Evolutionary conservation across 2,888 invertebrate genomes (phyloP), one percentile per base, ranked within the genome.

Genomic region (Polietes domitor): DNA sequence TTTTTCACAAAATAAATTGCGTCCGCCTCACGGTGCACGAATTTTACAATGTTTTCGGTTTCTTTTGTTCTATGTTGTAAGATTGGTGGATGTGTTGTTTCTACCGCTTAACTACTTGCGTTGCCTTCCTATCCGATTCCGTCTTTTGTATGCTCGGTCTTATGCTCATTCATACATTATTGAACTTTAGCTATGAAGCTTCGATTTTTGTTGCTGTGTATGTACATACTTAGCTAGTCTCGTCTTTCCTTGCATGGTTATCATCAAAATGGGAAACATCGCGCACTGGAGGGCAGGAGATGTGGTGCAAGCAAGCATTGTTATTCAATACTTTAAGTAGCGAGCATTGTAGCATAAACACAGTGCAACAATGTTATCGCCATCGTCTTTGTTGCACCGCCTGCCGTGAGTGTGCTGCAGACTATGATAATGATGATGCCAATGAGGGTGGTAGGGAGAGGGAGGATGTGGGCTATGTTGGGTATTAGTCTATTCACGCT

Each of bases 41-140:
- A 75, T 37, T 50, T 76, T 63, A 76, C 61, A 65, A 47, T 68
- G 77, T 76, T 77, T 47, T 77, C 76, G 53, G 41, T 37, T 37
- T n/a, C 41, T 72, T 53, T 55, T 72, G 72, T 72, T 72, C 37
- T 53, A 55, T 63, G 63, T 68, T 71, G 58, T 53, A 43, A 68
- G 28, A 17, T 32, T 65, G 37, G n/a, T 10, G 53, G 58, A 43
- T 77, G 55, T 73, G 55, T 73, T 80, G 26, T 63, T 80, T 43
- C 68, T 80, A 28, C 58, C 77, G 77, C 75, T 80, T 83, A 83
- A 80, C 83, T 80, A 78, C 80, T 80, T 72, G 77, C 74, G 74
- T 65, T 80, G 76, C 53, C 58, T 72, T 72, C 55, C 37, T 21
- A 26, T 70, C 72, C 55, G 5, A 32, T 4, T 32, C n/a, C 63